These are phyloP conservation scores for Epirrita christyi DNA, from an alignment of 2,888 invertebrate genomes.

Conservation along the genomic window DNA sequence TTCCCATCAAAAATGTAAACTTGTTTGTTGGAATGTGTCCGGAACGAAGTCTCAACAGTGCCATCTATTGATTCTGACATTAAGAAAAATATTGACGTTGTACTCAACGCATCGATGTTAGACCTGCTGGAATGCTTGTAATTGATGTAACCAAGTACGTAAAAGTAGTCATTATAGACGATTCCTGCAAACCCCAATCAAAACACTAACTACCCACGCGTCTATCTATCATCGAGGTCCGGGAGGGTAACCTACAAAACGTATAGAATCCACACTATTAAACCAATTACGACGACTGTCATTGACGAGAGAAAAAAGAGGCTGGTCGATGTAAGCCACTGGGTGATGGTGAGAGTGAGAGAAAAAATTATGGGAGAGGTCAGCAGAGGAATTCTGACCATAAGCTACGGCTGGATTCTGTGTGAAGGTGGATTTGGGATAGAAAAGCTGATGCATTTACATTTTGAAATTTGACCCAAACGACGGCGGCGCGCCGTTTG, in stretches of 20 bases:
- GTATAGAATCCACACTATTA: conserved; percentile 49
- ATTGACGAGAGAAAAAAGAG: conserved; percentile 51
- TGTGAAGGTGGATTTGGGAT: conserved; percentile 15
- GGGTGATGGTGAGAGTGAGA: conserved; percentile 48
- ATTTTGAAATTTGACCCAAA: background rate
- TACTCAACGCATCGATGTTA: too few species aligned
- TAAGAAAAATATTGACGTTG: background rate
- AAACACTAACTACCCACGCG: conserved; percentile 24
- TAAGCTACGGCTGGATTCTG: conserved; percentile 33
- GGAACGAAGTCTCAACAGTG: too few species aligned
- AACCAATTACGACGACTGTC: conserved; percentile 60
- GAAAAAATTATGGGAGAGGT: conserved; percentile 47
- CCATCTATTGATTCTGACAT: too few species aligned
- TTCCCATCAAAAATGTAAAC: too few species aligned
- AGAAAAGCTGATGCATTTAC: conserved; percentile 5
- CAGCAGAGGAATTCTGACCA: conserved; percentile 32
- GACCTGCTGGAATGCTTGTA: too few species aligned
- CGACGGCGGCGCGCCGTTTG: too few species aligned
- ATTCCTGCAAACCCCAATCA: conserved; percentile 18
- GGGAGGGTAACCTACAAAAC: conserved; percentile 52
- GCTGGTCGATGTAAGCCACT: conserved; percentile 58
- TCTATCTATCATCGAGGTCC: conserved; percentile 48
- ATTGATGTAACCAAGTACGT: background rate
- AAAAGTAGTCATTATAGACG: background rate
- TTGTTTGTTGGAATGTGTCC: too few species aligned